Base-by-base conservation (phyloP, 2,113 vertebrate species). In the Etheostoma cragini region DNA sequence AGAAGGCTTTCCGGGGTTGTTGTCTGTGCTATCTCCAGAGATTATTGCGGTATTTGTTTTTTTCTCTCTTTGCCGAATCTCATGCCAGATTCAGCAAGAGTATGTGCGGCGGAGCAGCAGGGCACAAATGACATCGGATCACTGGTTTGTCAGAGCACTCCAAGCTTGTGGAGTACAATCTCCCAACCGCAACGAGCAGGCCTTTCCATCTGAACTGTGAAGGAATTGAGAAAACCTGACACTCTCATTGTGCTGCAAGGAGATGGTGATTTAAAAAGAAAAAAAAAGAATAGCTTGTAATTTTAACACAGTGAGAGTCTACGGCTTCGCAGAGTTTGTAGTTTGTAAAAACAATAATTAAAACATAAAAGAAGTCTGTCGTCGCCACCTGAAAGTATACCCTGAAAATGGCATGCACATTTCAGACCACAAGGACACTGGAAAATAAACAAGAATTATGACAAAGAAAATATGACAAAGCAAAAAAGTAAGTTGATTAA, bases 401-500 rank as follows among this genome's bases (percentile, higher is more conserved):
- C 81, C 89, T 90, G 87, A 61, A 93, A 91, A 58, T 89, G 72
- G 64, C 92, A 90, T 91, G 85, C 89, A 90, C 81, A 89, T 60
- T 91, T 92, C 65, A 64, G 80, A 90, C 65, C 88, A 92, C 82
- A 80, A 87, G 63, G 78, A 91, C 83, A 92, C 85, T 76, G 83
- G 73, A 88, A 92, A 91, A 88, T 72, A 90, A 94, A 84, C 58
- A 73, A 90, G 77, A 90, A 89, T 88, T 77, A 89, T 89, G 89
- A 92, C 61, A 87, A 91, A 91, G 15, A 77, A 90, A 91, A 91
- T 80, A 89, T 90, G 89, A 91, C 56, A 89, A 93, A 87, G 78
- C 64, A 90, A 91, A 91, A 91, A 87, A 86, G 53, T 60, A 86
- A 89, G 88, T 57, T 71, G 73, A 87, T 85, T 82, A 68, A 88